Evolutionary conservation across 2,888 invertebrate species (phyloP).

Genomic region (Catocala sponsa): DNA sequence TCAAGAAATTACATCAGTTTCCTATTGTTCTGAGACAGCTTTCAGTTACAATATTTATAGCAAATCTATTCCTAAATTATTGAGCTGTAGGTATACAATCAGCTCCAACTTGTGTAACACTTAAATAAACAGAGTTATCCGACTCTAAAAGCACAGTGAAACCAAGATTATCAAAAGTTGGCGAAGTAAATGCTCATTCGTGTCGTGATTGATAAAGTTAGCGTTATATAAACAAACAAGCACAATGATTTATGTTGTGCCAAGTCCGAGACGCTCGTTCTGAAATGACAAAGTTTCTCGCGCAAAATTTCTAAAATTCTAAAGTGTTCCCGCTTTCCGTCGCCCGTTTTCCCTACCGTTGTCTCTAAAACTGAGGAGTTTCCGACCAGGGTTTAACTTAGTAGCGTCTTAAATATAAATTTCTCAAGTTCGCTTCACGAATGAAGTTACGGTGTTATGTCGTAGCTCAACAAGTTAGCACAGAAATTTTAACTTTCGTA

Average conservation of each 20-base stretch:
- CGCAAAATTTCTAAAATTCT: slow-evolving; percentile 84
- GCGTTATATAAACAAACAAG: slow-evolving; percentile 64
- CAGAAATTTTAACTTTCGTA: slow-evolving; percentile 67
- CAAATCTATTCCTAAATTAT: too few relatives aligned
- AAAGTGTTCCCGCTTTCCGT: slow-evolving; percentile 72
- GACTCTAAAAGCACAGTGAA: neutral
- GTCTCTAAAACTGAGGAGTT: slow-evolving; percentile 75
- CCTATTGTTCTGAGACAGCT: too few relatives aligned
- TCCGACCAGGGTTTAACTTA: slow-evolving; percentile 77
- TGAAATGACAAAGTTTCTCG: slow-evolving; percentile 78
- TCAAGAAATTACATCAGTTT: too few relatives aligned
- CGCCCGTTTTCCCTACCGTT: slow-evolving; percentile 65
- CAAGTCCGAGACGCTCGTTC: slow-evolving; percentile 66
- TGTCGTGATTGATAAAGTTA: slow-evolving; percentile 59
- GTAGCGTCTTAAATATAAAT: slow-evolving; percentile 84
- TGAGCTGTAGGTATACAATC: too few relatives aligned
- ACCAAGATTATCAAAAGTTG: slow-evolving; percentile 25
- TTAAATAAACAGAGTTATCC: neutral
- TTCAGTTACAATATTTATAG: too few relatives aligned
- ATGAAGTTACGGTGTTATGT: slow-evolving; percentile 76
- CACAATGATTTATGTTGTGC: slow-evolving; percentile 77
- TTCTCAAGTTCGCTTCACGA: slow-evolving; percentile 76
- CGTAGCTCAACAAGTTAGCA: slow-evolving; percentile 79
- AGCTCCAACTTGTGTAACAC: too few relatives aligned
- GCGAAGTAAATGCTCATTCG: slow-evolving; percentile 35